Percentiles rank a stretch among this genome's conserved stretches.
Conservation (phyloP, 2,797 vertebrate genomes). For the Cyprinella venusta region DNA sequence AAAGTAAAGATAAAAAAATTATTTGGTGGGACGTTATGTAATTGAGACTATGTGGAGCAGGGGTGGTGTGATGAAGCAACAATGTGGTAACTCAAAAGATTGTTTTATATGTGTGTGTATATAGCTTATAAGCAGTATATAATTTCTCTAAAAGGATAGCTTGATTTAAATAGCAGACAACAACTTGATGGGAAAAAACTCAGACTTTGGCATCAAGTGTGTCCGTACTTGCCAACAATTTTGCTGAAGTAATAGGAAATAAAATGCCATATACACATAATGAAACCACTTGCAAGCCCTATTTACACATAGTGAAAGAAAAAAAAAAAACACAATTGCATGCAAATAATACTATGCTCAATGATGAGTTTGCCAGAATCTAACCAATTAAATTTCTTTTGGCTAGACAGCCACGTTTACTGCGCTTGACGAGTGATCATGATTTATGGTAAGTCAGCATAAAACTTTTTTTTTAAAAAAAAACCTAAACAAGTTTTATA, state of each 20-base stretch:
- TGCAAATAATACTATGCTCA: conserved; percentile 22
- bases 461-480: conserved; percentile 65
- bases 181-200: conserved; percentile 67
- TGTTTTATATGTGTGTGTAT: background rate
- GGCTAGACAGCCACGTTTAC: background rate
- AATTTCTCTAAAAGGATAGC: conserved; percentile 60
- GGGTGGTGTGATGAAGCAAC: background rate
- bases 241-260: conserved; percentile 62
- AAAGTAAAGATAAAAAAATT: background rate
- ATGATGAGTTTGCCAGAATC: conserved; percentile 1
- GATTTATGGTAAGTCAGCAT: conserved; percentile 67
- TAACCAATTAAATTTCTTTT: background rate
- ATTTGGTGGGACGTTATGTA: background rate
- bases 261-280: conserved; percentile 40
- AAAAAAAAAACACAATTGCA: conserved; percentile 17
- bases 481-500: conserved; percentile 23
- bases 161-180: conserved; percentile 70
- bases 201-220: conserved; percentile 60
- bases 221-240: conserved; percentile 66
- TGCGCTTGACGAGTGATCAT: conserved; percentile 44
- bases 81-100: too few species aligned
- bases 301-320: conserved; percentile 38
- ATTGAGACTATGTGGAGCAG: background rate
- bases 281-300: conserved; percentile 9
- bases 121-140: background rate